phyloP scores from a whole-genome alignment of 2,797 vertebrate species.

The Streptopelia turtur region DNA sequence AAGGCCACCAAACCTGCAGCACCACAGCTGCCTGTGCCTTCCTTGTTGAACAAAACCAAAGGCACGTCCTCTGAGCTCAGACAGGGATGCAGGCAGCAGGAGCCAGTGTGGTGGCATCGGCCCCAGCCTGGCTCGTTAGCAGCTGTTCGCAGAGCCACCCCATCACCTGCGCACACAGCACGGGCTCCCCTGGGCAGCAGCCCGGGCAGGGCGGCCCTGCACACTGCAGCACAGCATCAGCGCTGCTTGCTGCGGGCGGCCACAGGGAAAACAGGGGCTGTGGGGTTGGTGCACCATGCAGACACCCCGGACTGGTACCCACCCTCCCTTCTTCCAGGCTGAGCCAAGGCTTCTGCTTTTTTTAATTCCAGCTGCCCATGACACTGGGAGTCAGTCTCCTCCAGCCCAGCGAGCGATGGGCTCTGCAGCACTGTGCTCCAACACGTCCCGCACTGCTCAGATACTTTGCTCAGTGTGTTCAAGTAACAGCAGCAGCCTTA shows the following conservation, averaged over 20 bases:
- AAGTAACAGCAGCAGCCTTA: not conserved
- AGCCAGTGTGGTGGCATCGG: not conserved
- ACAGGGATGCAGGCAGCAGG: not conserved
- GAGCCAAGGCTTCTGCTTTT: not conserved
- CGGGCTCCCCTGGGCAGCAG: too few relatives aligned
- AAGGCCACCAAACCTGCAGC: not conserved
- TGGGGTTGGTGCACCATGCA: not conserved
- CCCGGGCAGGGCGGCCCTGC: not conserved
- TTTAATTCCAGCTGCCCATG: not conserved
- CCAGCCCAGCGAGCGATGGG: rapidly evolving
- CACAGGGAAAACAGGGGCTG: not conserved
- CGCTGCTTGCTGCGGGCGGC: rapidly evolving
- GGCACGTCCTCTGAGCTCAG: too few relatives aligned
- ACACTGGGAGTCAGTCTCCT: not conserved
- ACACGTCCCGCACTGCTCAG: not conserved
- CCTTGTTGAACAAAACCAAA: not conserved
- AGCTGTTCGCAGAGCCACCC: not conserved
- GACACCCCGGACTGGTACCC: too few relatives aligned
- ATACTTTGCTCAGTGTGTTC: not conserved
- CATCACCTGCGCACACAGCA: rapidly evolving
- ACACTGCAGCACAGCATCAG: not conserved
- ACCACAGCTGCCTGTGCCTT: not conserved
- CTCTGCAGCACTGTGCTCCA: not conserved
- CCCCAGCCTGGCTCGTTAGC: not conserved
- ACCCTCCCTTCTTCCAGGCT: not conserved